A percentile compares a stretch with the other conserved stretches of the same genome.
These are phyloP conservation scores for Linnaemya tessellans DNA, from an alignment of 2,888 invertebrate genomes.

Conservation along the genomic window DNA sequence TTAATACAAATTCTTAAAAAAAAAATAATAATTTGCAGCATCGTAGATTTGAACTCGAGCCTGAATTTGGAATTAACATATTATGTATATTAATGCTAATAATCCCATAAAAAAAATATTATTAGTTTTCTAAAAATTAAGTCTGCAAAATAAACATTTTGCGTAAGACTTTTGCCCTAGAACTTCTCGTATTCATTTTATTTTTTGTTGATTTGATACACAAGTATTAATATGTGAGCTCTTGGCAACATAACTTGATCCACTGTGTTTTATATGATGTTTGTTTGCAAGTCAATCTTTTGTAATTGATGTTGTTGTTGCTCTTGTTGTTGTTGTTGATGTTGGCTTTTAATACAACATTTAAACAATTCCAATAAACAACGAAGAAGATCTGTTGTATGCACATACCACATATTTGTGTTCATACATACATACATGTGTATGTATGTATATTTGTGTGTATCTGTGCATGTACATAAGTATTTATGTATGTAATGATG, in stretches of 20 bases:
- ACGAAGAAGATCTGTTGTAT: slow-evolving; percentile 48
- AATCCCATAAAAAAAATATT: no score
- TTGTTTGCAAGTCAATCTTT: slow-evolving; percentile 7
- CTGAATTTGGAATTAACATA: no score
- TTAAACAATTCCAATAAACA: slow-evolving; percentile 35
- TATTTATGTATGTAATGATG: not conserved
- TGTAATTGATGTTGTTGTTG: not conserved
- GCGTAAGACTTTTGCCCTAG: no score
- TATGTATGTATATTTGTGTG: not conserved
- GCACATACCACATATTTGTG: not conserved
- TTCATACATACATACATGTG: not conserved
- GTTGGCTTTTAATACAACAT: slow-evolving; percentile 27
- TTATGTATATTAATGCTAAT: no score
- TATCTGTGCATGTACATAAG: not conserved
- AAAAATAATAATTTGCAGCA: no score
- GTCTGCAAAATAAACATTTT: no score
- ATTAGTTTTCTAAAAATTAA: no score
- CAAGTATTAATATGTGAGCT: no score
- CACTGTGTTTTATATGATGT: slow-evolving; percentile 28
- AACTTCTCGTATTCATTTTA: not conserved
- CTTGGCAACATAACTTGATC: not conserved
- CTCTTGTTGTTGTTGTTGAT: slow-evolving; percentile 5
- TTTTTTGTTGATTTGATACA: no score
- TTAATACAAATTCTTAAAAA: no score
- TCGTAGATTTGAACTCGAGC: no score